Conservation (phyloP, 1,140 invertebrate species). For the Thalassaphorura encarpata region DNA sequence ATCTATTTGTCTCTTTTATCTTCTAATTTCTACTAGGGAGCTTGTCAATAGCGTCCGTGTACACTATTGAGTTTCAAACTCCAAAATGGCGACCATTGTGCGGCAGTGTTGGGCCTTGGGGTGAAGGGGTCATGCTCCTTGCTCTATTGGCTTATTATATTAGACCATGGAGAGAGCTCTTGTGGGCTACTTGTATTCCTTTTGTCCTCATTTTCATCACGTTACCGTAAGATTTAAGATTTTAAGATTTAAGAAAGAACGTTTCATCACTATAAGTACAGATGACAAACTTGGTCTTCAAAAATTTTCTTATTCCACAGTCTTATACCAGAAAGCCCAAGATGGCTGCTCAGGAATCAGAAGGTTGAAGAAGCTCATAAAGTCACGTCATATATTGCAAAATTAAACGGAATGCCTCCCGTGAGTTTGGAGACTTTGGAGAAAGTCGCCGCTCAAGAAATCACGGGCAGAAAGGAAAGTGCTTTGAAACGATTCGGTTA, state of each 20-base stretch:
- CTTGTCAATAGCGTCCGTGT: background rate
- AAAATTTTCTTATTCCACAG: constrained; percentile 10
- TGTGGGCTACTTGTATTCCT: constrained; percentile 4
- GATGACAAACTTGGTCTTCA: background rate
- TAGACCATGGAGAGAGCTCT: constrained; percentile 7
- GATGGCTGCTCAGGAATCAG: constrained; percentile 24
- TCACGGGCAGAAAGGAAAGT: background rate
- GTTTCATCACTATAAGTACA: background rate
- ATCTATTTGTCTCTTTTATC: too few species aligned
- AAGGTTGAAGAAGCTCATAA: constrained; percentile 18
- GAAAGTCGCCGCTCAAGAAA: constrained; percentile 10
- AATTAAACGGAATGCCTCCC: constrained; percentile 13
- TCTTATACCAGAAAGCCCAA: constrained; percentile 28
- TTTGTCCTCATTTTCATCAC: constrained; percentile 8
- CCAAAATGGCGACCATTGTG: constrained; percentile 12
- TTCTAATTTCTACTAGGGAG: too few species aligned
- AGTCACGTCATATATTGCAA: constrained; percentile 24
- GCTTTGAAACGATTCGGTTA: constrained; percentile 11
- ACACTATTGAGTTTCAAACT: constrained; percentile 17
- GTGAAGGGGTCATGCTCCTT: constrained; percentile 20
- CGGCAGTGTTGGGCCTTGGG: constrained; percentile 10
- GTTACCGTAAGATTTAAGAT: constrained; percentile 8
- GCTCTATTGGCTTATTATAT: constrained; percentile 15
- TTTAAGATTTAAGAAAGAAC: background rate
- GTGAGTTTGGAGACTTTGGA: constrained; percentile 2